Conservation (phyloP, 2,113 vertebrate genomes). For the Tachysurus fulvidraco region DNA sequence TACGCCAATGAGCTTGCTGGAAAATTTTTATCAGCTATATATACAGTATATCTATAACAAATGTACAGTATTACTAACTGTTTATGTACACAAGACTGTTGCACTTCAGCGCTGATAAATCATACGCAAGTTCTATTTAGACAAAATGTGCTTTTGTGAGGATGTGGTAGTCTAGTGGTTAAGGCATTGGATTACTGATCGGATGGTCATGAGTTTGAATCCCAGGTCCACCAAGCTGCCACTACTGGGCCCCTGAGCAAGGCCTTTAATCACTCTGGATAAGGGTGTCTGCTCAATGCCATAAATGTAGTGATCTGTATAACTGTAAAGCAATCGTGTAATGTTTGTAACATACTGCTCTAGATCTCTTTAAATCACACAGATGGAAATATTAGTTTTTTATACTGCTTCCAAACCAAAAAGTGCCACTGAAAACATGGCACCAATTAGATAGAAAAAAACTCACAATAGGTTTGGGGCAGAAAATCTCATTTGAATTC, state of each 20-base stretch:
- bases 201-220: too few species aligned
- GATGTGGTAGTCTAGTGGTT: too few species aligned
- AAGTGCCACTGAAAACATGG: background rate
- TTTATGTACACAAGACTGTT: slow-evolving; percentile 61
- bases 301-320: background rate
- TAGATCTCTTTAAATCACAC: slow-evolving; percentile 41
- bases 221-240: too few species aligned
- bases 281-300: too few species aligned
- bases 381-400: slow-evolving; percentile 40
- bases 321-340: background rate
- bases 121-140: background rate
- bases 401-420: background rate
- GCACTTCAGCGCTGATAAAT: slow-evolving; percentile 42
- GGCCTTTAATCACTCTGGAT: too few species aligned
- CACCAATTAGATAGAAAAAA: background rate
- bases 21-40: background rate
- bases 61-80: slow-evolving; percentile 54
- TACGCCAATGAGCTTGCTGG: background rate
- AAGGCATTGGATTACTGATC: too few species aligned
- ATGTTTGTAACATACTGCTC: background rate
- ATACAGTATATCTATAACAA: slow-evolving; percentile 51
- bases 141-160: background rate
- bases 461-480: background rate
- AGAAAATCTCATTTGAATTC: background rate
- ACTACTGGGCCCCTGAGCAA: too few species aligned